A percentile compares a stretch with the other conserved stretches of the same genome.
phyloP scores from a whole-genome alignment of 2,797 vertebrate genomes.

The Ibycter americanus region DNA sequence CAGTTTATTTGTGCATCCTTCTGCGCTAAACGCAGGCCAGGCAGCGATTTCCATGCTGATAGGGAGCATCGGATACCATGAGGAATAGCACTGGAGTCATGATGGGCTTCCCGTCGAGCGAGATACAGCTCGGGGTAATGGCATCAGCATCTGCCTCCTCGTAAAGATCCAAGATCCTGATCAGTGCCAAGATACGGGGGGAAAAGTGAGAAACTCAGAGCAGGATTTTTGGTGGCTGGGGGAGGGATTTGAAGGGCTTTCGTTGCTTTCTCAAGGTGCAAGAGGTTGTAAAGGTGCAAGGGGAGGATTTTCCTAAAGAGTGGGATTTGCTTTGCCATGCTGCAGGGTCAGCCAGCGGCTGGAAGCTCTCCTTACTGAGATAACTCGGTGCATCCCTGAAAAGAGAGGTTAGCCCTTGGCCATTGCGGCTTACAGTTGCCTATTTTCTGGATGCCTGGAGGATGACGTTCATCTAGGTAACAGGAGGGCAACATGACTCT shows the following conservation, averaged over 20 bases:
- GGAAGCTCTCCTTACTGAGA: neutral
- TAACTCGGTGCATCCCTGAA: neutral
- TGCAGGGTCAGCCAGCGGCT: neutral
- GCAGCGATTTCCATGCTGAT: neutral
- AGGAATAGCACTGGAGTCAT: neutral
- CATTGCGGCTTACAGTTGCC: neutral
- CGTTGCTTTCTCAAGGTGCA: neutral
- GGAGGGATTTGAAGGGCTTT: neutral
- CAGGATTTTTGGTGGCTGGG: neutral
- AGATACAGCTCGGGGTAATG: neutral
- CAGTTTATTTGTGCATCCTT: neutral
- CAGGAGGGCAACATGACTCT: neutral
- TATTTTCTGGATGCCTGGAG: neutral
- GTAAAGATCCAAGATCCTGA: neutral
- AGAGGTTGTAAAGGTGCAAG: fast-evolving
- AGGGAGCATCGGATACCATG: neutral
- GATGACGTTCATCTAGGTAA: neutral
- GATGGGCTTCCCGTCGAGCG: neutral
- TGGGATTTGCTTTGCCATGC: neutral
- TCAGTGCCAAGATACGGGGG: neutral
- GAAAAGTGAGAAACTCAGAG: neutral
- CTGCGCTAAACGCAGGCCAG: neutral
- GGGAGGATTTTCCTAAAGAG: neutral
- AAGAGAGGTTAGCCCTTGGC: neutral
- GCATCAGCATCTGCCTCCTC: neutral